Percentiles rank a stretch among this genome's conserved stretches.
Conservation (phyloP, 2,888 invertebrate genomes). For the Danaus chrysippus region DNA sequence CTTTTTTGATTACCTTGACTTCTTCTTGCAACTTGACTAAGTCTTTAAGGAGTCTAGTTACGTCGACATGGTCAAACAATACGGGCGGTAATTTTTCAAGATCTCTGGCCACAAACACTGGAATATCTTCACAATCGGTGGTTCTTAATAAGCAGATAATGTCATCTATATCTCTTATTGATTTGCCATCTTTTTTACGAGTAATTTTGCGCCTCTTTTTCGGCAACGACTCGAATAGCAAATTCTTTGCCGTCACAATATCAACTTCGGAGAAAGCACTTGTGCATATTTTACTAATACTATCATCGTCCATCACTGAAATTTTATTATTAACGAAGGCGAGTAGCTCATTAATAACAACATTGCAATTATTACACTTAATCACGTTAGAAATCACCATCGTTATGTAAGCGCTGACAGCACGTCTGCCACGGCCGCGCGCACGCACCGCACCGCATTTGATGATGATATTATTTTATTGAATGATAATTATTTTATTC, state of each 20-base stretch:
- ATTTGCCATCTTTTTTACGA: slow-evolving; percentile 2
- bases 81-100: too few relatives aligned
- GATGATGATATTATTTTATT: too few relatives aligned
- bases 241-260: too few relatives aligned
- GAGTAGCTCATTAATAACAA: background rate
- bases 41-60: slow-evolving; percentile 21
- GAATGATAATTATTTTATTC: too few relatives aligned
- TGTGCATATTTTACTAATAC: slow-evolving; percentile 18
- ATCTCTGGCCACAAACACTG: slow-evolving; percentile 26
- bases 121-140: slow-evolving; percentile 24
- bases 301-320: background rate
- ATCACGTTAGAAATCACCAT: background rate
- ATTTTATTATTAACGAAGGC: slow-evolving; percentile 2
- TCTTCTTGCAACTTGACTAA: slow-evolving; percentile 12
- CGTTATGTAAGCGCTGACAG: too few relatives aligned
- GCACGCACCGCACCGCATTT: too few relatives aligned
- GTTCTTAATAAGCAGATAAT: slow-evolving; percentile 24
- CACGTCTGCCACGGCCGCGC: too few relatives aligned
- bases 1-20: too few relatives aligned
- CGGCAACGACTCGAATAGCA: too few relatives aligned
- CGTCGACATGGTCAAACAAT: slow-evolving; percentile 30
- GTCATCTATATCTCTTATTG: slow-evolving; percentile 30
- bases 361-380: slow-evolving; percentile 7
- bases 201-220: too few relatives aligned
- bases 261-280: slow-evolving; percentile 27